Evolutionary conservation across 2,888 invertebrate species (phyloP).

Genomic region (Drosophila paramelanica): DNA sequence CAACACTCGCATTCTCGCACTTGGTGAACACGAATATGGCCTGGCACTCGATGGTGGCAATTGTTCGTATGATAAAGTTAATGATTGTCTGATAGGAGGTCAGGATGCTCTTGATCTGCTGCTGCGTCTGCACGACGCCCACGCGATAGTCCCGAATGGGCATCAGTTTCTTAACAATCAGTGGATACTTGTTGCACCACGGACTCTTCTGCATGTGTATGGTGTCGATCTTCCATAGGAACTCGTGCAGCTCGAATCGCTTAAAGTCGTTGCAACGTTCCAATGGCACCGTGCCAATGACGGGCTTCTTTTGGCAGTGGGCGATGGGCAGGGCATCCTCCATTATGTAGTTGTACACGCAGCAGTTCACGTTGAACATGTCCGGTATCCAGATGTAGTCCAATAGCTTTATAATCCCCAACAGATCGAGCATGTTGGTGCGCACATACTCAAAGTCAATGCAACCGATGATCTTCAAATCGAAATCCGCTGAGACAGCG

Average conservation of each 20-base stretch:
- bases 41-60: conserved; percentile 82
- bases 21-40: conserved; percentile 78
- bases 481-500: conserved; percentile 41
- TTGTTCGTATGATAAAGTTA: conserved; percentile 82
- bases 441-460: conserved; percentile 77
- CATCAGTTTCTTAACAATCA: conserved; percentile 83
- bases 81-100: conserved; percentile 76
- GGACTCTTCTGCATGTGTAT: conserved; percentile 84
- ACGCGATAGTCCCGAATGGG: conserved; percentile 76
- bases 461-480: conserved; percentile 74
- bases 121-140: conserved; percentile 65
- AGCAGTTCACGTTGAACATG: conserved; percentile 64
- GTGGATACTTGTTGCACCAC: conserved; percentile 82
- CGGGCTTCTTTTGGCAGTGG: conserved; percentile 74
- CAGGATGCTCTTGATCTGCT: conserved; percentile 64
- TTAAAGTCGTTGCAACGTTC: conserved; percentile 83
- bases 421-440: conserved; percentile 77
- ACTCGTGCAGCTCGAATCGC: conserved; percentile 78
- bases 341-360: conserved; percentile 67
- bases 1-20: conserved; percentile 76
- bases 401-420: conserved; percentile 75
- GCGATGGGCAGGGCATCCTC: conserved; percentile 76
- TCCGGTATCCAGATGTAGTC: conserved; percentile 83
- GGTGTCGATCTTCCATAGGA: conserved; percentile 80
- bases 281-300: conserved; percentile 82